A percentile compares a stretch with the other conserved stretches of the same genome.
These are phyloP conservation scores for Typhlichthys subterraneus DNA, from an alignment of 2,797 vertebrate species.

Conservation along the genomic window DNA sequence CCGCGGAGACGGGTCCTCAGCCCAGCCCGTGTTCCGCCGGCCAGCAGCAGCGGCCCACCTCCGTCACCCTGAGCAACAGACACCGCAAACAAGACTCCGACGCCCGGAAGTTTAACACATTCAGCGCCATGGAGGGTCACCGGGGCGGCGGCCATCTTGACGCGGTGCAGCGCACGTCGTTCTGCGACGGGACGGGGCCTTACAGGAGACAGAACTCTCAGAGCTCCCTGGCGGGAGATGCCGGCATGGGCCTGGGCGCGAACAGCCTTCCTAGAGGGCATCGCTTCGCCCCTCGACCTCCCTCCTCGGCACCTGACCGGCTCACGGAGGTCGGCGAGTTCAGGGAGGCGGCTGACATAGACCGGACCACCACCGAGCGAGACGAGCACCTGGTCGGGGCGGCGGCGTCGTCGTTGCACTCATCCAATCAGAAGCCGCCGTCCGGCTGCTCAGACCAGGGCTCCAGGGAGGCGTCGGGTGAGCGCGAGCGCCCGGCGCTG, in stretches of 20 bases:
- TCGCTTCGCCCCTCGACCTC: conserved; percentile 70
- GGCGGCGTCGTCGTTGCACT: conserved; percentile 47
- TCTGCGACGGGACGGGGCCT: conserved; percentile 79
- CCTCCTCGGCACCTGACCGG: conserved; percentile 73
- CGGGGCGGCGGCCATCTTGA: conserved; percentile 75
- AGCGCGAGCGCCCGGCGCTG: conserved; percentile 59
- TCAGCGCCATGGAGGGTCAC: conserved; percentile 86
- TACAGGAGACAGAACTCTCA: conserved; percentile 77
- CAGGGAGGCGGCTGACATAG: conserved; percentile 62
- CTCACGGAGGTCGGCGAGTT: conserved; percentile 63
- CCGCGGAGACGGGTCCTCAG: conserved; percentile 81
- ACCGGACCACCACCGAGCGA: conserved; percentile 70
- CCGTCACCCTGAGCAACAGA: conserved; percentile 78
- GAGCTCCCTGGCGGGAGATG: conserved; percentile 44
- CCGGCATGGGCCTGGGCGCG: conserved; percentile 21
- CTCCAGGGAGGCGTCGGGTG: conserved; percentile 76
- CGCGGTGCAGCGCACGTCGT: conserved; percentile 84
- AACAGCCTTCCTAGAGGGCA: conserved; percentile 62
- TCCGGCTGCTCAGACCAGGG: conserved; percentile 65
- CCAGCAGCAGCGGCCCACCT: conserved; percentile 84
- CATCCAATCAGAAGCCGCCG: conserved; percentile 82
- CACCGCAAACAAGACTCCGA: conserved; percentile 86
- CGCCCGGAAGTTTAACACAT: conserved; percentile 84
- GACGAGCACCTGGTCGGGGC: conserved; percentile 80
- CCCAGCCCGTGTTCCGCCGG: conserved; percentile 85